A percentile compares a stretch with the other conserved stretches of the same genome.
Conservation (phyloP, 2,888 invertebrate species). For the Thecophora atra region DNA sequence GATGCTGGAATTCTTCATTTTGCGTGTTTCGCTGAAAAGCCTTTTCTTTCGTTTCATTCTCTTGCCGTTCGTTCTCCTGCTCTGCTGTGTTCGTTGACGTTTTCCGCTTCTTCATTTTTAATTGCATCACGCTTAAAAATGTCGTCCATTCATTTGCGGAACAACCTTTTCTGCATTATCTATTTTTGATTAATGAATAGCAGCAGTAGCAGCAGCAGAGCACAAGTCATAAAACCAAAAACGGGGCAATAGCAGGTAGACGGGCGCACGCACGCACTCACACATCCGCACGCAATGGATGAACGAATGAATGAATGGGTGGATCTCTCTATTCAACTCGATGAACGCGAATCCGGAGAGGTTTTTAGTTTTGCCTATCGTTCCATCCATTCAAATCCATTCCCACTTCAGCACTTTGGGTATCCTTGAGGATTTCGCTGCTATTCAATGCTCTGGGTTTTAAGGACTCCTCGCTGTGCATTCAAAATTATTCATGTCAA, state of each 20-base stretch:
- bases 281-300: background rate
- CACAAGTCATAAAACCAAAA: conserved; percentile 17
- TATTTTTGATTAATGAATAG: conserved; percentile 30
- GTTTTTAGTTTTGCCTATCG: background rate
- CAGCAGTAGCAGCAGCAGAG: conserved; percentile 17
- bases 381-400: background rate
- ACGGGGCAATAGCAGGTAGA: background rate
- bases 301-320: background rate
- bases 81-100: background rate
- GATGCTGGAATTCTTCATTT: conserved; percentile 19
- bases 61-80: background rate
- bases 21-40: conserved; percentile 19
- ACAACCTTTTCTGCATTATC: conserved; percentile 2
- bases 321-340: background rate
- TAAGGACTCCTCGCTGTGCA: conserved; percentile 49
- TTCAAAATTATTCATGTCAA: conserved; percentile 66
- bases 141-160: conserved; percentile 8
- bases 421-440: conserved; percentile 18
- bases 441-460: conserved; percentile 7
- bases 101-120: too few species aligned
- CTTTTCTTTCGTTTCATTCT: background rate
- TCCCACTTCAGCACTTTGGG: background rate
- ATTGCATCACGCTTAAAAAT: conserved; percentile 15
- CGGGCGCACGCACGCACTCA: background rate
- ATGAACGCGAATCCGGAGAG: conserved; percentile 6